A percentile compares a stretch with the other conserved stretches of the same genome.
These are phyloP conservation scores for Lacerta bilineata DNA, from an alignment of 2,797 vertebrate species.

Conservation along the genomic window DNA sequence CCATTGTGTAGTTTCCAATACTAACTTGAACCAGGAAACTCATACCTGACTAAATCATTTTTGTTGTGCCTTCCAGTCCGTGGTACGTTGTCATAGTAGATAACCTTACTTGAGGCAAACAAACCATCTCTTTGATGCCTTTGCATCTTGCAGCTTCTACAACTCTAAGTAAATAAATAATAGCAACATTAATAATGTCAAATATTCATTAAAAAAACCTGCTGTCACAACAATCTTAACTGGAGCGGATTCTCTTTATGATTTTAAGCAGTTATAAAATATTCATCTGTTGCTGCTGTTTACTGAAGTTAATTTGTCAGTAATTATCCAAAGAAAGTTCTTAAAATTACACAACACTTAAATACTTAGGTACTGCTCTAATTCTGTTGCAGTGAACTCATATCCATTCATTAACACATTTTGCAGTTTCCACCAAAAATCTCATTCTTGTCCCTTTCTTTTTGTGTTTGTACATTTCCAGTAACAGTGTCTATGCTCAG, in stretches of 20 bases:
- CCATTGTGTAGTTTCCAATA: neutral
- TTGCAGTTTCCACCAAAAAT: conserved; percentile 45
- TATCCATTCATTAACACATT: conserved; percentile 41
- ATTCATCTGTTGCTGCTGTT: conserved; percentile 66
- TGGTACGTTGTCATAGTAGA: conserved; percentile 48
- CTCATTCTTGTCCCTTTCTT: conserved; percentile 43
- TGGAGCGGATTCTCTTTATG: conserved; percentile 59
- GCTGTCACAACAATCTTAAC: conserved; percentile 58
- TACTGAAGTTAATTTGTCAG: conserved; percentile 66
- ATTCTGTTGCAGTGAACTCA: conserved; percentile 39
- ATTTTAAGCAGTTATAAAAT: conserved; percentile 67
- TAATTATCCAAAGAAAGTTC: conserved; percentile 62
- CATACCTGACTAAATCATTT: neutral
- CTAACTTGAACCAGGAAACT: neutral
- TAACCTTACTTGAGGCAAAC: conserved; percentile 39
- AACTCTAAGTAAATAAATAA: conserved; percentile 62
- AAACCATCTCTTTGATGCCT: neutral
- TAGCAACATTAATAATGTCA: conserved; percentile 63
- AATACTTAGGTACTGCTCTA: conserved; percentile 41
- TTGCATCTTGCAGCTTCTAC: conserved; percentile 37
- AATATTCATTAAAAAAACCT: conserved; percentile 64
- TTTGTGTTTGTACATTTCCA: conserved; percentile 37
- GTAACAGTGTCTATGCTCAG: conserved; percentile 46
- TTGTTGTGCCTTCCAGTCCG: conserved; percentile 40
- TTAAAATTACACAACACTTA: conserved; percentile 57